Base-by-base conservation (phyloP, 2,113 vertebrate genomes). In the Caretta caretta region DNA sequence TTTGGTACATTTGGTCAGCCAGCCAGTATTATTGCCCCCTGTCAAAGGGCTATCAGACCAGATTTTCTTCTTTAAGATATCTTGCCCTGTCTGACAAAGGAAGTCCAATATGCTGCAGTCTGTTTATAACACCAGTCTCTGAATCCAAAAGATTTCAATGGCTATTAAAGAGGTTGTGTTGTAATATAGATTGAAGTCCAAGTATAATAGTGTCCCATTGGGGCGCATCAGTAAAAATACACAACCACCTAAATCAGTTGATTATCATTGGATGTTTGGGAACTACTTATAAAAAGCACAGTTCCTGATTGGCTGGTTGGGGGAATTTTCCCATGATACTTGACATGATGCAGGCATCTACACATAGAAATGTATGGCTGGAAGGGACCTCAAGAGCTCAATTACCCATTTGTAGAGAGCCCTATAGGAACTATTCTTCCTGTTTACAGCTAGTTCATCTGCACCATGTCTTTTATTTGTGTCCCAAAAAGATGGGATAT, bases 221-320 rank as follows among this genome's bases (percentile, higher is more conserved):
- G 69, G 10, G 69, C 42, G 56, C 56, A 20, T 59, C 87, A 24
- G 22, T 25, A 86, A 8, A n/a, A 8, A n/a, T 69, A 86, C 38
- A 6, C 69, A 4, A 51, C 14, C 88, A 16, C 83, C 56, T 53
- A 59, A 27, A 42, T 42, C 35, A 75, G 46, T 82, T 87, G 48
- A 29, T 51, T 82, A 75, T 78, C 62, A 56, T 31, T 59, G 42
- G n/a, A 83, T 65, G 24, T 31, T 8, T 87, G n/a, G 87, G 89
- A 50, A 95, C 88, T 82, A 42, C 4, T 5, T 93, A 94, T 84
- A 46, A 31, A 91, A 90, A 89, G 86, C n/a, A 65, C 5, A 86
- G 12, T 9, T 96, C 83, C n/a, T 82, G 27, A 35, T 38, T 27
- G 31, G 48, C 1, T n/a, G 17, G 35, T 65, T 83, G 46, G 56